These are phyloP conservation scores for Eubasilissa regina DNA, from an alignment of 1,140 invertebrate species.

Conservation along the genomic window DNA sequence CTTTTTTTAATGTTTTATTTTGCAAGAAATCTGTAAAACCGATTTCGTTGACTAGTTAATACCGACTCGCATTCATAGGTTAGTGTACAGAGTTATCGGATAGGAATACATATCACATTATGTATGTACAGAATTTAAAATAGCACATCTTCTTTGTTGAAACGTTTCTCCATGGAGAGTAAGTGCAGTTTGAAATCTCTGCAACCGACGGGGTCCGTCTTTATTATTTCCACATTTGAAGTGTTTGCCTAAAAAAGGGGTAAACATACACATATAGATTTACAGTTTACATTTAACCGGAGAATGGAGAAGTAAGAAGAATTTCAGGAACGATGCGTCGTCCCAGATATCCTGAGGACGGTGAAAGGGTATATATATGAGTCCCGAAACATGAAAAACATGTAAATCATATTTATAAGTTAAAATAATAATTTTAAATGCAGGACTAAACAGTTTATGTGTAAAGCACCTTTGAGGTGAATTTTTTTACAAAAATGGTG, in stretches of 20 bases:
- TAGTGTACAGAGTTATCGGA: not conserved
- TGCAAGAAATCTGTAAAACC: slow-evolving; percentile 3
- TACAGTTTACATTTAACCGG: too few species aligned
- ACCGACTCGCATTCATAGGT: not conserved
- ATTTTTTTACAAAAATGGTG: too few species aligned
- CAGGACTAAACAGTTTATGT: too few species aligned
- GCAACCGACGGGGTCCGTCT: slow-evolving; percentile 20
- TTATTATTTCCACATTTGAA: slow-evolving; percentile 39
- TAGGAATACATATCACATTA: slow-evolving; percentile 27
- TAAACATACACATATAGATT: not conserved
- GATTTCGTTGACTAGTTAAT: slow-evolving; percentile 6
- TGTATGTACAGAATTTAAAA: slow-evolving; percentile 19
- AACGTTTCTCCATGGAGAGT: slow-evolving; percentile 40
- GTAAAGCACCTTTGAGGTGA: too few species aligned
- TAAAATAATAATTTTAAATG: too few species aligned
- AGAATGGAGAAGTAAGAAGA: too few species aligned
- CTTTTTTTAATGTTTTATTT: not conserved
- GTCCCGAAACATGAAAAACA: too few species aligned
- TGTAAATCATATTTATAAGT: too few species aligned
- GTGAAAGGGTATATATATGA: too few species aligned
- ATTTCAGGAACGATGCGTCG: too few species aligned
- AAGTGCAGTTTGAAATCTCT: slow-evolving; percentile 39
- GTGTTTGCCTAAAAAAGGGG: slow-evolving; percentile 42
- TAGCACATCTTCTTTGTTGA: not conserved
- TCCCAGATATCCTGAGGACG: too few species aligned